Base-by-base conservation (phyloP, 2,797 vertebrate species). In the Acomys russatus region DNA sequence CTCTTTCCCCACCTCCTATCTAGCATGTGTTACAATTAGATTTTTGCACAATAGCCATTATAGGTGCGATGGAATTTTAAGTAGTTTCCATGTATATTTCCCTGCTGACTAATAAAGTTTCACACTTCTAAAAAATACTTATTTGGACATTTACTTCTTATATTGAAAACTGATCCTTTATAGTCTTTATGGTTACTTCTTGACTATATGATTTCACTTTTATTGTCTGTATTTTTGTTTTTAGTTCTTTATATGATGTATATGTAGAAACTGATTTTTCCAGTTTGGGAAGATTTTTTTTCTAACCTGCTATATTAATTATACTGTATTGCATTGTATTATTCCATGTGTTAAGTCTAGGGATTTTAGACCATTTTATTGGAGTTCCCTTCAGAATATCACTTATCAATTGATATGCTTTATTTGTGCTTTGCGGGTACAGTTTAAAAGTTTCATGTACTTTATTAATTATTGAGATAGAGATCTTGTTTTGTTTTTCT, bases 191-290 rank as follows among this genome's bases (percentile, higher is more conserved):
- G 33, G 4, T 10, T 1, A 38, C 56, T 87, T 25, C 14, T 35
- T n/a, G 4, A 28, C 5, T 6, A 0, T 4, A 22, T 56, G 22
- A 28, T 11, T 56, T 71, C 7, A 0, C 1, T 17, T n/a, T 35
- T 35, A 1, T 35, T 71, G 14, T 28, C 25, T 25, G 11, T 25
- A 64, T 23, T 35, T 33, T 6, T 54, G 44, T 80, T 54, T 86
- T 71, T 12, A 25, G 14, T 25, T 54, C 4, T 33, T 35, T 35
- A 35, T 17, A 25, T 25, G 8, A 66, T 49, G 9, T 18, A 1
- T 44, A 30, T 49, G 9, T 20, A 33, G 35, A 83, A 64, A 44
- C 38, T 3, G 14, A 44, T 2, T 83, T 44, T 64, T 44, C 14
- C 17, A 64, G 14, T 64, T 30, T 84, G 28, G 18, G 0, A 38